Percentiles rank a stretch among this genome's conserved stretches.
phyloP scores from a whole-genome alignment of 2,113 vertebrate species.

The Heteronetta atricapilla region DNA sequence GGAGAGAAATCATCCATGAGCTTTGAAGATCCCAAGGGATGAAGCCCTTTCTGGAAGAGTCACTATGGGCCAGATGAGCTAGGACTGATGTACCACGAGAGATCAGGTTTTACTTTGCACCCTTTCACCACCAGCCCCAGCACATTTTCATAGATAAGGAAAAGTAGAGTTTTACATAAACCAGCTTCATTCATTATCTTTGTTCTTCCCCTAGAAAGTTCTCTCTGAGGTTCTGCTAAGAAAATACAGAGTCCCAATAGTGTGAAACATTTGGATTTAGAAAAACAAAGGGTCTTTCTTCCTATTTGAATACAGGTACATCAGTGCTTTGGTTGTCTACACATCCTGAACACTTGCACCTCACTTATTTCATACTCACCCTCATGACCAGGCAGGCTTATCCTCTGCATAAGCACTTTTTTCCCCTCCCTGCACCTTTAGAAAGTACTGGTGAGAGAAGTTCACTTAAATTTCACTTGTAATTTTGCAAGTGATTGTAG shows the following conservation, averaged over 20 bases:
- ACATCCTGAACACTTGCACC: background rate
- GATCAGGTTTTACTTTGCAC: background rate
- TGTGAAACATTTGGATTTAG: no score
- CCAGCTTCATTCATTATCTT: background rate
- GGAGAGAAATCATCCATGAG: background rate
- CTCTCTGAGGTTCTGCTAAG: background rate
- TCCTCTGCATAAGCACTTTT: accelerated
- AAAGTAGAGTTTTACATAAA: background rate
- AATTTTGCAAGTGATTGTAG: background rate
- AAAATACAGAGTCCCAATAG: background rate
- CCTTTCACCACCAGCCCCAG: background rate
- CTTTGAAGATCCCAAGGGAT: background rate
- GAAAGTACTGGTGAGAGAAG: background rate
- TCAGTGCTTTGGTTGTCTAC: background rate
- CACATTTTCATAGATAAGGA: background rate
- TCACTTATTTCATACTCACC: background rate
- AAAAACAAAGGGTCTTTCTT: no score
- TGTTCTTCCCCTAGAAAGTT: background rate
- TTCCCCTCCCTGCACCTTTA: background rate
- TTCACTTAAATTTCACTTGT: background rate
- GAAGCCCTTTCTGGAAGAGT: background rate
- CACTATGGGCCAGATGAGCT: no score
- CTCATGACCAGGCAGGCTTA: background rate
- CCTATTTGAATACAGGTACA: background rate
- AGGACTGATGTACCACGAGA: no score